These are phyloP conservation scores for Campaea margaritaria DNA, from an alignment of 2,888 invertebrate genomes.

Conservation along the genomic window DNA sequence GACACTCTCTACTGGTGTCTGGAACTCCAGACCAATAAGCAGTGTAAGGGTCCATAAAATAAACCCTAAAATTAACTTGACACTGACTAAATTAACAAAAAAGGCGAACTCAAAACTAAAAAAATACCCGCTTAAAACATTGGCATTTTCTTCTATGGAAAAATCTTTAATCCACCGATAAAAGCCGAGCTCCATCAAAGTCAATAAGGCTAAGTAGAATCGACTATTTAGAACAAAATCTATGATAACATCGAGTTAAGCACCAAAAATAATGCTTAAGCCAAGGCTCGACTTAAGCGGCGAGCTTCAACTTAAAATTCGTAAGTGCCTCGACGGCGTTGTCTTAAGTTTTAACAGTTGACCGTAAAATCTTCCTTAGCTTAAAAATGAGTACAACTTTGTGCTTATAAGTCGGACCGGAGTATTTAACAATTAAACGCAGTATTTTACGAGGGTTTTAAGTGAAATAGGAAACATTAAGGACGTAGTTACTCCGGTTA, in stretches of 20 bases:
- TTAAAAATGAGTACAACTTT: slow-evolving; percentile 46
- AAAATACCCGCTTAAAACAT: not conserved
- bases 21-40: no score
- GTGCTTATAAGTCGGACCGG: slow-evolving; percentile 30
- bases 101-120: not conserved
- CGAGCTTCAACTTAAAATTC: slow-evolving; percentile 47
- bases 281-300: slow-evolving; percentile 45
- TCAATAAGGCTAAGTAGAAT: slow-evolving; percentile 19
- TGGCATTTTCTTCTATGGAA: not conserved
- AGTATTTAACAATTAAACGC: slow-evolving; percentile 34
- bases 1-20: no score
- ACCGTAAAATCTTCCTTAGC: slow-evolving; percentile 55
- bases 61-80: not conserved
- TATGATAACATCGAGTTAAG: slow-evolving; percentile 40
- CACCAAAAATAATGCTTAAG: slow-evolving; percentile 39
- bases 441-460: slow-evolving; percentile 30
- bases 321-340: slow-evolving; percentile 45
- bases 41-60: not conserved
- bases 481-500: slow-evolving; percentile 13
- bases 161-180: slow-evolving; percentile 4
- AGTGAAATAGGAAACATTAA: slow-evolving; percentile 34
- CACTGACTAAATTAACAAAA: not conserved
- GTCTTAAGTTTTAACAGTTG: slow-evolving; percentile 37
- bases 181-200: slow-evolving; percentile 11
- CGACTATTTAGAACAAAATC: slow-evolving; percentile 38